A percentile compares a stretch with the other conserved stretches of the same genome.
Conservation (phyloP, 2,113 vertebrate species). For the Sylvicapra grimmia region DNA sequence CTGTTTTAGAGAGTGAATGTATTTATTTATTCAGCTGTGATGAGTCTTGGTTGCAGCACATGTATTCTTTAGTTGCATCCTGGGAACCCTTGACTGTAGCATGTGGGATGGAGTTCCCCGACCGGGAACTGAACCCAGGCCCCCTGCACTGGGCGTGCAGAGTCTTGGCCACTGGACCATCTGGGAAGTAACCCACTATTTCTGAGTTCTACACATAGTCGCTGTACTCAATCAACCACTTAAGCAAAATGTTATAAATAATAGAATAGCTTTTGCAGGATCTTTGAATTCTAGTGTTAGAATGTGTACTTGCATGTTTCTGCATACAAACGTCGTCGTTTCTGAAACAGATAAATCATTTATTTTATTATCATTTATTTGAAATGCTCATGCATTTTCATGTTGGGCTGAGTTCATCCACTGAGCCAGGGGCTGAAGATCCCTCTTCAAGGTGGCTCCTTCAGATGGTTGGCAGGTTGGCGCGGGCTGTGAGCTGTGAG, state of each 20-base stretch:
- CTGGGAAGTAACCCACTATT: neutral
- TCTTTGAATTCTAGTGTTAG: neutral
- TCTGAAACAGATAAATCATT: neutral
- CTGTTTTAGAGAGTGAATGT: neutral
- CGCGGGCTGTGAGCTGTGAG: neutral
- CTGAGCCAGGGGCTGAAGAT: neutral
- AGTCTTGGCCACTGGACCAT: neutral
- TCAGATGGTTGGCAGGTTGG: neutral
- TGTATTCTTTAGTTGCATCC: neutral
- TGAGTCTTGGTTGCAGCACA: rapidly evolving
- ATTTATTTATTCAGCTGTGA: neutral
- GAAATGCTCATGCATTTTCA: neutral
- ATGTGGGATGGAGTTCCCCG: neutral
- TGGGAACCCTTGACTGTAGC: neutral
- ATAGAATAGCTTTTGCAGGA: neutral
- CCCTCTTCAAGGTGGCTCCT: rapidly evolving
- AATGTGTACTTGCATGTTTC: neutral
- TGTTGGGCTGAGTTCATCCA: no score
- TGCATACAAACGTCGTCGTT: neutral
- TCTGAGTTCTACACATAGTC: neutral
- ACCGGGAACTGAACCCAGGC: neutral
- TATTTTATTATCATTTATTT: neutral
- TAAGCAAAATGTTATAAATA: neutral
- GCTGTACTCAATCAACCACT: neutral
- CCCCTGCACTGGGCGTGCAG: neutral